These are phyloP conservation scores for Lepidonotus clava DNA, from an alignment of 2,888 invertebrate genomes.

Conservation along the genomic window DNA sequence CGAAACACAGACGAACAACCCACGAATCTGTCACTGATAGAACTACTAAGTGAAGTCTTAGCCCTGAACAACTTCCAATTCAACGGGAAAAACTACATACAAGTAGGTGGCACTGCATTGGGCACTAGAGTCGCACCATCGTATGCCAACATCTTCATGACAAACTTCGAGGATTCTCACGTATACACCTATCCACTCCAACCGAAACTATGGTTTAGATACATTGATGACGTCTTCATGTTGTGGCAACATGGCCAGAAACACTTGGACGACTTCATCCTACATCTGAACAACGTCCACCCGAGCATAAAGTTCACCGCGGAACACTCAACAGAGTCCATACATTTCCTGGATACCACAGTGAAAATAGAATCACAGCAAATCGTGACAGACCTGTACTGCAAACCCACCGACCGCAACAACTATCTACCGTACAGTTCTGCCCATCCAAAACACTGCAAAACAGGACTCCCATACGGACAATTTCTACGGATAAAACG, in stretches of 20 bases:
- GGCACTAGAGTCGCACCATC: neutral
- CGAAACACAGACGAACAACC: neutral
- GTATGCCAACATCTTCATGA: neutral
- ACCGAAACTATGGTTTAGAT: neutral
- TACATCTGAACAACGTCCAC: neutral
- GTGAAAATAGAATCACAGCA: neutral
- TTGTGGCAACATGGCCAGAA: neutral
- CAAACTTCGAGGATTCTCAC: neutral
- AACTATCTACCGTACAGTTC: neutral
- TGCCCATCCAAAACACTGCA: neutral
- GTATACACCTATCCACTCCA: neutral
- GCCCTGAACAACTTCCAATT: neutral
- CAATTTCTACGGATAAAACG: neutral
- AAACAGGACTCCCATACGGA: neutral
- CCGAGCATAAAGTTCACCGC: neutral
- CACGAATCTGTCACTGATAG: neutral
- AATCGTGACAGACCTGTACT: neutral
- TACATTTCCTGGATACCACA: neutral
- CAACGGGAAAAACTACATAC: neutral
- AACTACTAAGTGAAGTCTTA: neutral
- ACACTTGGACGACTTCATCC: neutral
- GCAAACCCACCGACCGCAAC: neutral
- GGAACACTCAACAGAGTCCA: neutral
- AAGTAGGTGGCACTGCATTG: neutral
- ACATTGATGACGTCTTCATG: neutral